Evolutionary conservation across 2,888 invertebrate species (phyloP).

Genomic region (Lasioglossum zephyrum): DNA sequence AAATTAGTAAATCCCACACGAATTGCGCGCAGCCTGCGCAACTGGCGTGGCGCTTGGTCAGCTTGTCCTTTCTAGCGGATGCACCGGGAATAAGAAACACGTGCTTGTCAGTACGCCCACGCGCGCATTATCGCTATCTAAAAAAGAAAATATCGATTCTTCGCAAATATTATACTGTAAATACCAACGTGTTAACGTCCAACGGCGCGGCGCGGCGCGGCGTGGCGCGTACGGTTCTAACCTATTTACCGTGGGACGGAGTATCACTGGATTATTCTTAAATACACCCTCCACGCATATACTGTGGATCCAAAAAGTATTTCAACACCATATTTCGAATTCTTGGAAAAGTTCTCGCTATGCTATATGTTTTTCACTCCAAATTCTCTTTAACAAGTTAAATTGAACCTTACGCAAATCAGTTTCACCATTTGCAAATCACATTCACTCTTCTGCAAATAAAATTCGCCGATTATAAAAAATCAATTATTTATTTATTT

Average conservation of each 20-base stretch:
- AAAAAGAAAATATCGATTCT: constrained; percentile 50
- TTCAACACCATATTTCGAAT: neutral
- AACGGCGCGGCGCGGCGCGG: neutral
- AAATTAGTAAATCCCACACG: constrained; percentile 81
- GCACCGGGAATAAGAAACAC: constrained; percentile 73
- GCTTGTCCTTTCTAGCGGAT: constrained; percentile 65
- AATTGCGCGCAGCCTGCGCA: constrained; percentile 63
- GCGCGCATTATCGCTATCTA: constrained; percentile 53
- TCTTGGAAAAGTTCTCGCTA: neutral
- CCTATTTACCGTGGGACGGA: constrained; percentile 13
- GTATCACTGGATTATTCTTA: constrained; percentile 40
- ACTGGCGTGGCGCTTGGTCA: constrained; percentile 57
- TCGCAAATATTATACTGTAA: constrained; percentile 54
- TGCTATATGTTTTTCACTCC: too few species aligned
- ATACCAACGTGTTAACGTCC: constrained; percentile 38
- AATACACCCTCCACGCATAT: neutral
- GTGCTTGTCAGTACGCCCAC: constrained; percentile 49
- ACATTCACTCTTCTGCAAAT: too few species aligned
- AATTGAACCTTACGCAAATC: too few species aligned
- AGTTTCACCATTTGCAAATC: too few species aligned
- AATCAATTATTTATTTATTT: too few species aligned
- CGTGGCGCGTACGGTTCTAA: neutral
- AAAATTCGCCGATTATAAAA: too few species aligned
- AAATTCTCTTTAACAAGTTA: too few species aligned
- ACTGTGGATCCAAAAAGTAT: neutral